Evolutionary conservation across 1,140 invertebrate species (phyloP).

Genomic region (Sinella curviseta): DNA sequence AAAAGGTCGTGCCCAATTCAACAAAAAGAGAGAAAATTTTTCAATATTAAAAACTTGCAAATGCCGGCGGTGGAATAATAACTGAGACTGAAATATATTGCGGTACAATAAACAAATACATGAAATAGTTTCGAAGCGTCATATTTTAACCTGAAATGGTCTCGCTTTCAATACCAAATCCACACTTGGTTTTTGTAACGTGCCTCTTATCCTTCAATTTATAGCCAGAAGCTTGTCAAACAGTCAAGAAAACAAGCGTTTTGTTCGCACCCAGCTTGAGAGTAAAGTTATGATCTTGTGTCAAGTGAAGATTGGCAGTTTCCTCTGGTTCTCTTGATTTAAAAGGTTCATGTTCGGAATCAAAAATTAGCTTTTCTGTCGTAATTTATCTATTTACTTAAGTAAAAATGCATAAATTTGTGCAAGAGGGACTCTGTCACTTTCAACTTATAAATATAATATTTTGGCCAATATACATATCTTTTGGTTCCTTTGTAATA

Average conservation of each 20-base stretch:
- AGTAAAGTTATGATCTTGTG: not conserved
- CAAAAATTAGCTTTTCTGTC: not conserved
- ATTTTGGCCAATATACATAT: too few species aligned
- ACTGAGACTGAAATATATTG: too few species aligned
- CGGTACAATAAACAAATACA: conserved; percentile 9
- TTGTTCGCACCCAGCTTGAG: conserved; percentile 2
- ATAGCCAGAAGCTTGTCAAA: not conserved
- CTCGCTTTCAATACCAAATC: not conserved
- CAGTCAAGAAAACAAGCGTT: not conserved
- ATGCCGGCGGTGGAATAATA: not conserved
- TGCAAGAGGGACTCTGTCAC: not conserved
- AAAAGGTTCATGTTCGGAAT: not conserved
- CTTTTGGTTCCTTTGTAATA: not conserved
- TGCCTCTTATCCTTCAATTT: not conserved
- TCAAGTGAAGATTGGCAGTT: conserved; percentile 10
- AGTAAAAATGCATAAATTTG: not conserved
- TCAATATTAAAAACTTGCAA: too few species aligned
- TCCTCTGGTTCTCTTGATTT: not conserved
- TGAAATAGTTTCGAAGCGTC: not conserved
- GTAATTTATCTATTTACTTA: too few species aligned
- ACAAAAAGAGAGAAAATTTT: too few species aligned
- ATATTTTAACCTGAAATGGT: not conserved
- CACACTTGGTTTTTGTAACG: not conserved
- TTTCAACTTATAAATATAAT: not conserved
- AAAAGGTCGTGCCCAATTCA: too few species aligned